Conservation (phyloP, 2,797 vertebrate species). For the Lepilemur septentrionalis region DNA sequence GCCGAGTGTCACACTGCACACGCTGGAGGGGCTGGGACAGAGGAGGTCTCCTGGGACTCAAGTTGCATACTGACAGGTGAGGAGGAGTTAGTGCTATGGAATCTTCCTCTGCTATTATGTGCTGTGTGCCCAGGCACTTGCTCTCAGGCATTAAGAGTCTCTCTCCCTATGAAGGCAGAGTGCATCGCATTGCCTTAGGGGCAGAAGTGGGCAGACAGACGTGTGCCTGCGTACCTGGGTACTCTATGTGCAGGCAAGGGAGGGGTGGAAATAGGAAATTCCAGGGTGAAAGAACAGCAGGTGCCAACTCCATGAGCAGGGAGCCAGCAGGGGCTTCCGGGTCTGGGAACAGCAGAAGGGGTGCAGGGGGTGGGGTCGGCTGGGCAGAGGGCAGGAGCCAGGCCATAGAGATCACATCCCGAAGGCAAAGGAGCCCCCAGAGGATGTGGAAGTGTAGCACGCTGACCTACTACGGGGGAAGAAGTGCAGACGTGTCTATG, state of each 20-base stretch:
- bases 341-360: background rate
- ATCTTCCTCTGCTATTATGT: no score
- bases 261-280: background rate
- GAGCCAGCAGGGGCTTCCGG: background rate
- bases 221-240: background rate
- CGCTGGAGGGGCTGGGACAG: no score
- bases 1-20: background rate
- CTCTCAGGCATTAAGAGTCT: no score
- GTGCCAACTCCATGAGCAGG: background rate
- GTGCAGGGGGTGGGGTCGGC: background rate
- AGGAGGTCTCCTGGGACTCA: background rate
- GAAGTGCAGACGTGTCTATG: no score
- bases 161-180: no score
- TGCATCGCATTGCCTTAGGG: no score
- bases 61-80: no score
- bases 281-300: background rate
- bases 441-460: background rate
- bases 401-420: background rate
- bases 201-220: background rate
- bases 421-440: background rate
- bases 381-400: background rate
- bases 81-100: no score
- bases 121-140: no score
- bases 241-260: background rate
- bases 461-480: background rate